phyloP scores from a whole-genome alignment of 2,888 invertebrate species.

The Phrixothrix hirtus region DNA sequence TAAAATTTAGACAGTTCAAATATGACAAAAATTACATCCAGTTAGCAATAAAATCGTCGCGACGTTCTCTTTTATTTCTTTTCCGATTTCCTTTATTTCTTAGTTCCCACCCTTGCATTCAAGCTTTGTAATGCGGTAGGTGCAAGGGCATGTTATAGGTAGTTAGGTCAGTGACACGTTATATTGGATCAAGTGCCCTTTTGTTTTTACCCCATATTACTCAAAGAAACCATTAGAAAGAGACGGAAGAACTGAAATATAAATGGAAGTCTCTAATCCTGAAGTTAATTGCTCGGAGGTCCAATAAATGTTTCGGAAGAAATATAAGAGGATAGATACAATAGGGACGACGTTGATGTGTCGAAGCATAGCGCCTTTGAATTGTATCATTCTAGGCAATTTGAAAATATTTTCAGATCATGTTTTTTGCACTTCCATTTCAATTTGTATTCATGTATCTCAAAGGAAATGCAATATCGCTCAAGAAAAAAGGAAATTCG shows the following conservation, averaged over 20 bases:
- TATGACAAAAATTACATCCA: slow-evolving; percentile 9
- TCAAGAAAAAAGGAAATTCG: no score
- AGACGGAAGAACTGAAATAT: slow-evolving; percentile 4
- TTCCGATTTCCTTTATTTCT: slow-evolving; percentile 17
- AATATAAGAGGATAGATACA: slow-evolving; percentile 18
- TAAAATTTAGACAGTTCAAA: slow-evolving; percentile 12
- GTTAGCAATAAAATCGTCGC: slow-evolving; percentile 24
- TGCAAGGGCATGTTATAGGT: slow-evolving; percentile 21
- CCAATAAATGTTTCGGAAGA: slow-evolving; percentile 18
- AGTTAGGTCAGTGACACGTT: slow-evolving; percentile 16
- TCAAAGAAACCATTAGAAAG: neutral
- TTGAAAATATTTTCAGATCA: no score
- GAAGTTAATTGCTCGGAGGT: slow-evolving; percentile 22
- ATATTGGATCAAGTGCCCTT: slow-evolving; percentile 11
- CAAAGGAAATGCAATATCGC: no score
- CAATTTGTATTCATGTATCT: no score
- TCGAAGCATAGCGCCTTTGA: no score
- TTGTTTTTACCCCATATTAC: neutral
- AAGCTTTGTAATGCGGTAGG: slow-evolving; percentile 13
- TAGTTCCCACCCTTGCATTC: slow-evolving; percentile 16
- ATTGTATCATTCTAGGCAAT: no score
- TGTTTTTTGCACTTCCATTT: no score
- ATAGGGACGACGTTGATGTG: slow-evolving; percentile 2
- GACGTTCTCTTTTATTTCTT: slow-evolving; percentile 21
- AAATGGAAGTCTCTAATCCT: slow-evolving; percentile 15